Percentiles rank a stretch among this genome's conserved stretches.
Conservation (phyloP, 2,888 invertebrate species). For the Herminia tarsipennalis region DNA sequence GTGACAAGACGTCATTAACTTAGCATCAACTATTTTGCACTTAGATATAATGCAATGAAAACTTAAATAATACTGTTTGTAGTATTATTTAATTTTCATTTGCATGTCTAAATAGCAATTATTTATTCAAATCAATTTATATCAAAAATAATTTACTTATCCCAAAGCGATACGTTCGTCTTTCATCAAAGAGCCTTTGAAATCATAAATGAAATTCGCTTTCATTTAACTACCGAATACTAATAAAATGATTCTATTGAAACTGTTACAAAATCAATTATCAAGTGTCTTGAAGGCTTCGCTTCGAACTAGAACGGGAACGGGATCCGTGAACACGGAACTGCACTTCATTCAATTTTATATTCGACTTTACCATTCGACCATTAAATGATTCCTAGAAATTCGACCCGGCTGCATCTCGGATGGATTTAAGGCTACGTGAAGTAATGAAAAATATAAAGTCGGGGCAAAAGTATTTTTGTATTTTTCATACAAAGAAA, state of each 20-base stretch:
- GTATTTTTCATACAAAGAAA: too few relatives aligned
- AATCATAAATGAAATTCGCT: constrained; percentile 44
- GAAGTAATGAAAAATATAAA: constrained; percentile 8
- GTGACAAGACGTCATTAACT: too few relatives aligned
- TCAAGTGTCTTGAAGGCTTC: constrained; percentile 41
- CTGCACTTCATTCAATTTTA: constrained; percentile 62
- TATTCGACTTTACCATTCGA: constrained; percentile 47
- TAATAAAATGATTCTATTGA: constrained; percentile 49
- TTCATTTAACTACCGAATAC: constrained; percentile 32
- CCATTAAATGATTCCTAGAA: constrained; percentile 47
- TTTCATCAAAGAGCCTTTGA: constrained; percentile 25
- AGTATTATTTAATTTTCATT: constrained; percentile 24
- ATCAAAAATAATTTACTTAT: constrained; percentile 30
- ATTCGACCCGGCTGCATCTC: constrained; percentile 27
- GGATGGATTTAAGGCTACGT: constrained; percentile 15
- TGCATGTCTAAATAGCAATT: constrained; percentile 27
- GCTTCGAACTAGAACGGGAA: constrained; percentile 18
- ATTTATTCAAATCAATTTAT: constrained; percentile 29
- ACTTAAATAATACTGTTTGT: too few relatives aligned
- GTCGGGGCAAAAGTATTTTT: too few relatives aligned
- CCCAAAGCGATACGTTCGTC: constrained; percentile 19
- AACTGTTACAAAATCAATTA: constrained; percentile 55
- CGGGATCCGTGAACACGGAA: constrained; percentile 47
- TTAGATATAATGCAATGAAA: too few relatives aligned
- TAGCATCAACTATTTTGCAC: too few relatives aligned